phyloP scores from a whole-genome alignment of 2,888 invertebrate species.

The Tipula unca region DNA sequence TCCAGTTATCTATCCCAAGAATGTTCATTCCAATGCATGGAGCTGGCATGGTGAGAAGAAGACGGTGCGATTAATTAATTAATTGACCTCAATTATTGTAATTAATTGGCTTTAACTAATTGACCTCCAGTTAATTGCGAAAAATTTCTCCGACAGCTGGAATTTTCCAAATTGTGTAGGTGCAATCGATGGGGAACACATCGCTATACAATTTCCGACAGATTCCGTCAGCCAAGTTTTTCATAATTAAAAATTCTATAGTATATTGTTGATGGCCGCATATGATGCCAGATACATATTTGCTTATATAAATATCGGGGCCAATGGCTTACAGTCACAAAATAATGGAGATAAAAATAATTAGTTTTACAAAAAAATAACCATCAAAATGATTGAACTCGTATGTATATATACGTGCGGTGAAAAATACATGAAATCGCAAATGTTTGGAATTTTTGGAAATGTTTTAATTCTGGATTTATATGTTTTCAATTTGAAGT shows the following conservation, averaged over 20 bases:
- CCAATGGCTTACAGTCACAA: too few relatives aligned
- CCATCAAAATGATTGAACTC: too few relatives aligned
- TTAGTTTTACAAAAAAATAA: too few relatives aligned
- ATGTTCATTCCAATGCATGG: slow-evolving; percentile 9
- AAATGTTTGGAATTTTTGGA: too few relatives aligned
- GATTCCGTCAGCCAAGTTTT: slow-evolving; percentile 30
- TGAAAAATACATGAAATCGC: too few relatives aligned
- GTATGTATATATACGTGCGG: too few relatives aligned
- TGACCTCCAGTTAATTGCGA: not conserved
- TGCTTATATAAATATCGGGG: slow-evolving; percentile 31
- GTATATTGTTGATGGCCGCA: slow-evolving; percentile 31
- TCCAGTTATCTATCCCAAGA: not conserved
- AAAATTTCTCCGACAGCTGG: slow-evolving; percentile 24
- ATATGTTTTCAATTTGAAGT: too few relatives aligned
- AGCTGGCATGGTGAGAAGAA: slow-evolving; percentile 21
- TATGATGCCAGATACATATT: slow-evolving; percentile 32
- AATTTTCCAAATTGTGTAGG: slow-evolving; percentile 30
- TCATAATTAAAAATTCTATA: slow-evolving; percentile 32
- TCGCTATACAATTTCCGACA: slow-evolving; percentile 28
- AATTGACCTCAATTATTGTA: slow-evolving; percentile 22
- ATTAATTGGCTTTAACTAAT: not conserved
- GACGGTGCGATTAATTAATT: slow-evolving; percentile 23
- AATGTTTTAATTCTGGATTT: too few relatives aligned
- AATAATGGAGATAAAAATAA: too few relatives aligned
- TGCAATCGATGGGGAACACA: slow-evolving; percentile 32